Conservation (phyloP, 2,888 invertebrate genomes). For the Pteria penguin region DNA sequence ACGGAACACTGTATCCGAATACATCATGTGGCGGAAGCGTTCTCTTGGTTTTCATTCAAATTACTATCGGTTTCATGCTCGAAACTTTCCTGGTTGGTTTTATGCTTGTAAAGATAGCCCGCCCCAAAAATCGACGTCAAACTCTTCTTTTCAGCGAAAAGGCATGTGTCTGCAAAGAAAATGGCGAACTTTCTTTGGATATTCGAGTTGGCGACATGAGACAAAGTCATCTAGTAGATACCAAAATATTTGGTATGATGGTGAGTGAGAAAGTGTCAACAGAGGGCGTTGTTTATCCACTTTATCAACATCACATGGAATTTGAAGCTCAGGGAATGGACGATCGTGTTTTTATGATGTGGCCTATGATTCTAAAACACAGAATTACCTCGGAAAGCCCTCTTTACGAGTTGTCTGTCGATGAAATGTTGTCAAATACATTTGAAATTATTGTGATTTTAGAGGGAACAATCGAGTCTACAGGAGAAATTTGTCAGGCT, state of each 20-base stretch:
- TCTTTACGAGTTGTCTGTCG: slow-evolving; percentile 92
- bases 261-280: slow-evolving; percentile 91
- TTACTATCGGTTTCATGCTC: slow-evolving; percentile 90
- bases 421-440: slow-evolving; percentile 92
- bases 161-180: slow-evolving; percentile 88
- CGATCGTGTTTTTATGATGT: slow-evolving; percentile 96
- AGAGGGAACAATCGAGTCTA: slow-evolving; percentile 94
- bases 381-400: slow-evolving; percentile 94
- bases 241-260: slow-evolving; percentile 94
- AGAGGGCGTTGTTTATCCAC: slow-evolving; percentile 95
- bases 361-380: slow-evolving; percentile 98
- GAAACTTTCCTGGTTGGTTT: slow-evolving; percentile 87
- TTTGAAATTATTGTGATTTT: slow-evolving; percentile 97
- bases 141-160: slow-evolving; percentile 94
- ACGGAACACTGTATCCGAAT: slow-evolving; percentile 91
- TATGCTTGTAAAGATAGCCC: slow-evolving; percentile 94
- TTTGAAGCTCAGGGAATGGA: slow-evolving; percentile 95
- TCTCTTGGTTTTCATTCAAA: slow-evolving; percentile 92
- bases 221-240: slow-evolving; percentile 83
- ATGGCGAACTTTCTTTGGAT: slow-evolving; percentile 76
- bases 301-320: slow-evolving; percentile 94
- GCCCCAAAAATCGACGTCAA: slow-evolving; percentile 96
- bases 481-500: slow-evolving; percentile 82
- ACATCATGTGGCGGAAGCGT: slow-evolving; percentile 95
- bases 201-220: slow-evolving; percentile 79